Evolutionary conservation across 2,888 invertebrate species (phyloP).

Genomic region (Buathra laborator): DNA sequence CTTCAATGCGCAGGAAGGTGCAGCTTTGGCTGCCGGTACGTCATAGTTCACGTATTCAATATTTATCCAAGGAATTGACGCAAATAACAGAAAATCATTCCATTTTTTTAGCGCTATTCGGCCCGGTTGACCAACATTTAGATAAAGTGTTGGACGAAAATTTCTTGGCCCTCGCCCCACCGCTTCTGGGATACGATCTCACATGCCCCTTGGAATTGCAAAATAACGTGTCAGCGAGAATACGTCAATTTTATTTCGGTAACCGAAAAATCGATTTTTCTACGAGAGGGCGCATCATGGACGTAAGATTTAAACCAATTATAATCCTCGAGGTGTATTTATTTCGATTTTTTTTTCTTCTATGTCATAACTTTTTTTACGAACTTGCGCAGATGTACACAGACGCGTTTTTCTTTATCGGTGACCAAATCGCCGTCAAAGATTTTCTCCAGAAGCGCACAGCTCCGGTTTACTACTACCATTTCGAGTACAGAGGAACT

Average conservation of each 20-base stretch:
- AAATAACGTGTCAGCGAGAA: conserved; percentile 85
- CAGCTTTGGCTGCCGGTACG: conserved; percentile 88
- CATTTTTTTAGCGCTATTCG: conserved; percentile 75
- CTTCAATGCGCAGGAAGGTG: conserved; percentile 91
- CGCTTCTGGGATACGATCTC: conserved; percentile 88
- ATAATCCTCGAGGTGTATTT: neutral
- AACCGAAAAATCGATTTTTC: conserved; percentile 84
- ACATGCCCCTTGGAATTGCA: conserved; percentile 84
- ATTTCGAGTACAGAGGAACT: conserved; percentile 88
- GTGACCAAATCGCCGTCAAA: conserved; percentile 88
- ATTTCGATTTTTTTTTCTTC: neutral
- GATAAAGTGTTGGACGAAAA: conserved; percentile 86
- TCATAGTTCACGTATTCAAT: conserved; percentile 56
- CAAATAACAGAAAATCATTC: too few species aligned
- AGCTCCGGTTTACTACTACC: conserved; percentile 89
- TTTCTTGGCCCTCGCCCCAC: conserved; percentile 87
- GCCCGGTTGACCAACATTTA: conserved; percentile 85
- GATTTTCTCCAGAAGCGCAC: conserved; percentile 84
- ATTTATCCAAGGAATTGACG: too few species aligned
- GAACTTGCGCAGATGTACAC: conserved; percentile 87
- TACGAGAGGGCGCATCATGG: conserved; percentile 86
- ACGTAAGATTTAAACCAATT: conserved; percentile 85
- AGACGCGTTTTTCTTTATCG: conserved; percentile 90
- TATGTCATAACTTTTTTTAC: conserved; percentile 27
- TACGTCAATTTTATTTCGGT: conserved; percentile 87